Evolutionary conservation across 2,888 invertebrate species (phyloP), one percentile per base, ranked within the genome.

Genomic region (Lapara coniferarum): DNA sequence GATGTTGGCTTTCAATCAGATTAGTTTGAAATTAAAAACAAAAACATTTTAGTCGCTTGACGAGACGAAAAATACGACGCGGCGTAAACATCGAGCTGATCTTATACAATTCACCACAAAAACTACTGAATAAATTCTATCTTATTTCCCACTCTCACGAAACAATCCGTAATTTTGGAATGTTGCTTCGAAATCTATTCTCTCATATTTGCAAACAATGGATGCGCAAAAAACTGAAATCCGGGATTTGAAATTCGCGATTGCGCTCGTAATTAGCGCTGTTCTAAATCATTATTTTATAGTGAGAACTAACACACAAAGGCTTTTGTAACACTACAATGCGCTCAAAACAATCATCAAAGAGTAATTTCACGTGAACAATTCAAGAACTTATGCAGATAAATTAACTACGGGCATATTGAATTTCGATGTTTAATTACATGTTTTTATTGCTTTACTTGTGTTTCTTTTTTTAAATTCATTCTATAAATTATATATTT

Each of bases 171-270:
- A 78, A 79, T 84, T 84, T 85, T 71, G 77, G 78, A 81, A 81
- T 73, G 73, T 77, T 77, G 81, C 82, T 63, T 69, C 63, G 89
- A 89, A 86, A 78, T 73, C 72, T 75, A 76, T 82, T 77, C 74
- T 78, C 78, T 72, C 71, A 78, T 77, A 79, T 83, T 81, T 76
- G 77, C 80, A 84, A 82, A 89, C 89, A 90, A 89, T 87, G 79
- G 80, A 80, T 80, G 77, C 70, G 83, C 81, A 85, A 89, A 89
- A 86, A 85, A 46, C 76, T 80, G 73, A 75, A 78, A 81, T 81
- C 81, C 76, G 80, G 82, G 78, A 80, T 78, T 79, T 74, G 75
- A 76, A 77, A 74, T 74, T 75, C 81, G 77, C 77, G 78, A 85
- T 83, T 82, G 82, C 80, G 77, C 76, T 75, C 73, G 74, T 83